These are phyloP conservation scores for Neopelma chrysocephalum DNA, from an alignment of 2,797 vertebrate genomes.

Conservation along the genomic window DNA sequence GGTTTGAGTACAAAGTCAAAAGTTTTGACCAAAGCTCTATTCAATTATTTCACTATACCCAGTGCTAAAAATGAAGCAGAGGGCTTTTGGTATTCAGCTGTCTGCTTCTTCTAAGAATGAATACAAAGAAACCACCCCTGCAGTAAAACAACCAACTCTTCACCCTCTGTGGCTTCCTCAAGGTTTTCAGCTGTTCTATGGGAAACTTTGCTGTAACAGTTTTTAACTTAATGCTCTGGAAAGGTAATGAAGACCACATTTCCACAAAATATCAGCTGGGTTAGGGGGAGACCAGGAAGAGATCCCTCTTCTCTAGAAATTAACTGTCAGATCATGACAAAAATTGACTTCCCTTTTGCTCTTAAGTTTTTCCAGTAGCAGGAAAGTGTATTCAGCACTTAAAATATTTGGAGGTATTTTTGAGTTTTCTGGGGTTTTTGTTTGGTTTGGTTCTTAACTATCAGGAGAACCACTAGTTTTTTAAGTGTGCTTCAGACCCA, in stretches of 20 bases:
- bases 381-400: neutral
- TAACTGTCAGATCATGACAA: neutral
- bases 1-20: neutral
- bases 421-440: neutral
- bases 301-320: neutral
- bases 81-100: neutral
- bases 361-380: neutral
- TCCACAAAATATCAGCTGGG: neutral
- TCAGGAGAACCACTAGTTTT: neutral
- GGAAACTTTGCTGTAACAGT: neutral
- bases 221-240: neutral
- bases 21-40: neutral
- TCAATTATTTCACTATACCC: neutral
- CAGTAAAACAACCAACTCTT: neutral
- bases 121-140: neutral
- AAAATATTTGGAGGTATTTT: neutral
- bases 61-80: neutral
- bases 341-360: neutral
- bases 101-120: neutral
- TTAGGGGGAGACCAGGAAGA: neutral
- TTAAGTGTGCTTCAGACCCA: neutral
- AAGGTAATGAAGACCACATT: neutral
- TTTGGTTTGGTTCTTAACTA: neutral
- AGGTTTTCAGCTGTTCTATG: neutral
- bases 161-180: neutral